Evolutionary conservation across 2,113 vertebrate species (phyloP).

Genomic region (Columba janthina): DNA sequence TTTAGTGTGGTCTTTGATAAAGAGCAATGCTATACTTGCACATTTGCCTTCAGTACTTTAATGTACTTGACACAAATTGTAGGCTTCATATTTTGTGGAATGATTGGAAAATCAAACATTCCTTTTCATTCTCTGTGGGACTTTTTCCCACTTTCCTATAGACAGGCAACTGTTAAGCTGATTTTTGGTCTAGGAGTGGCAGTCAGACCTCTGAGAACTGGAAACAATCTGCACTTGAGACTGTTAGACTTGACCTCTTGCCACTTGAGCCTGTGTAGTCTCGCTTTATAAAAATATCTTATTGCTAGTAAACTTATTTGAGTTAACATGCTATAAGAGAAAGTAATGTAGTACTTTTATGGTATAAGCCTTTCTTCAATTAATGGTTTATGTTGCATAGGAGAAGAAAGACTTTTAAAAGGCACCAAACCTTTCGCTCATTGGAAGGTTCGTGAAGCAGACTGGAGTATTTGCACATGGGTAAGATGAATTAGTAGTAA

Average conservation of each 20-base stretch:
- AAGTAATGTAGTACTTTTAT: neutral
- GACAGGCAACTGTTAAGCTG: neutral
- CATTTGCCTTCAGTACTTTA: neutral
- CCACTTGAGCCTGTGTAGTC: neutral
- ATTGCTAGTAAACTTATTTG: neutral
- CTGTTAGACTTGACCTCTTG: neutral
- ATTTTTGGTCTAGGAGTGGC: neutral
- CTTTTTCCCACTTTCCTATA: neutral
- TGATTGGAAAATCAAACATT: neutral
- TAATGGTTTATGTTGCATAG: neutral
- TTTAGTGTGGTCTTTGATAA: neutral
- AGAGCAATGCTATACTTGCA: neutral
- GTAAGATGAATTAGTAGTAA: conserved; percentile 9
- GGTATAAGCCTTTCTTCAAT: neutral
- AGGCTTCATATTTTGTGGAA: neutral
- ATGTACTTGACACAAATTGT: neutral
- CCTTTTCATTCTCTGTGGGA: neutral
- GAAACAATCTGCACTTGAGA: neutral
- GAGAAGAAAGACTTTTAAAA: neutral
- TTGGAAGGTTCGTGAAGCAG: neutral
- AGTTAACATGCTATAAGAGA: neutral
- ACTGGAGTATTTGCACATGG: neutral
- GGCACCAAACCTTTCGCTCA: neutral
- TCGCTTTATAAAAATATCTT: conserved; percentile 4
- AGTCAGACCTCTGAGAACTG: neutral